phyloP scores from a whole-genome alignment of 2,888 invertebrate genomes.

The Gibbula magus region DNA sequence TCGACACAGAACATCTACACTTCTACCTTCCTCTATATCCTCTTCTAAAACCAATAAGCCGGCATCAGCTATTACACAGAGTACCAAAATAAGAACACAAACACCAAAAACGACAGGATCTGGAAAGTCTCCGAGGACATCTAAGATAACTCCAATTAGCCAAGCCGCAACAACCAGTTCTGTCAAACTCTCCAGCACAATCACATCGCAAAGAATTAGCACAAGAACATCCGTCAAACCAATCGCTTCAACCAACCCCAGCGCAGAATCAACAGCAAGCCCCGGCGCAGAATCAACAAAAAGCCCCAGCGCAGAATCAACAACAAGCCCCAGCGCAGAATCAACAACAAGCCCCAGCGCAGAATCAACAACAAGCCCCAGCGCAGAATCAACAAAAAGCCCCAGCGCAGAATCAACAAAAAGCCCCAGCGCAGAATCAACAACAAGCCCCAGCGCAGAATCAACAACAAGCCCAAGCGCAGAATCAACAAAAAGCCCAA shows the following conservation, averaged over 20 bases:
- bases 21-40: too few species aligned
- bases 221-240: neutral
- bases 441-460: neutral
- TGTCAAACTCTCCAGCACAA: neutral
- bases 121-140: neutral
- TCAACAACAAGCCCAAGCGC: neutral
- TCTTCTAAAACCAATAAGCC: neutral
- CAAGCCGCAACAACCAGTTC: neutral
- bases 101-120: neutral
- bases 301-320: neutral
- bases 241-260: too few species aligned
- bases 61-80: neutral
- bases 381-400: neutral
- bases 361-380: neutral
- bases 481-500: neutral
- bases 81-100: neutral
- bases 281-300: neutral
- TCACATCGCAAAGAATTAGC: neutral
- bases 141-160: neutral
- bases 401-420: neutral
- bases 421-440: too few species aligned
- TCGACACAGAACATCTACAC: too few species aligned
- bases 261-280: neutral
- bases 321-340: neutral
- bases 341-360: neutral